phyloP scores from a whole-genome alignment of 2,113 vertebrate genomes.

The Psophia crepitans region DNA sequence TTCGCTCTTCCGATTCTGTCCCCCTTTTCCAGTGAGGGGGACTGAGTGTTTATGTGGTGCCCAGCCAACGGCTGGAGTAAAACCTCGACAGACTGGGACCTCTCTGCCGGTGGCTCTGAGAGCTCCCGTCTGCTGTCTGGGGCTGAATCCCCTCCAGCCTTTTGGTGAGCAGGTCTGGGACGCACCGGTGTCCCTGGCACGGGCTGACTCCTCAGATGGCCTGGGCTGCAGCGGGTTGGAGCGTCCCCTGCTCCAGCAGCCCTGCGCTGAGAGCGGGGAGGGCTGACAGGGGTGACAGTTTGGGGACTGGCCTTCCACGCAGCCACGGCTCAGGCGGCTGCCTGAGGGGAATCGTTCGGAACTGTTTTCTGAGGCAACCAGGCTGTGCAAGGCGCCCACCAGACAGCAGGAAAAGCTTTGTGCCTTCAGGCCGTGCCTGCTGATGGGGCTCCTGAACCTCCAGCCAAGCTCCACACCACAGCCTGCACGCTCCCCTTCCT shows the following conservation, averaged over 20 bases:
- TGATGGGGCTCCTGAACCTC: background rate
- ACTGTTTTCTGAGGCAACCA: background rate
- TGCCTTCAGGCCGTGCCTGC: background rate
- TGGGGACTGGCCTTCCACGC: background rate
- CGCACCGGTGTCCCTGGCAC: background rate
- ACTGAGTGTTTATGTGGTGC: too few species aligned
- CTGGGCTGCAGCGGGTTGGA: background rate
- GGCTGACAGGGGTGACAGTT: background rate
- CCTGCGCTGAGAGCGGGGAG: background rate
- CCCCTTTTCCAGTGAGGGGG: too few species aligned
- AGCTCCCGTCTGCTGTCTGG: background rate
- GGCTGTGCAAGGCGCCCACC: background rate
- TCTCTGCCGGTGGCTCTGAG: background rate
- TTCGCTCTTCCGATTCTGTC: too few species aligned
- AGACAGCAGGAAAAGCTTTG: background rate
- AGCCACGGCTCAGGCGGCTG: background rate
- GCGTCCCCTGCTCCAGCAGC: background rate
- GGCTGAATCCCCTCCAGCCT: background rate
- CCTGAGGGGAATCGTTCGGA: background rate
- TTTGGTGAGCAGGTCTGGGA: accelerated
- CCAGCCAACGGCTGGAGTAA: too few species aligned
- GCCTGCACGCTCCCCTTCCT: accelerated
- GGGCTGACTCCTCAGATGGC: background rate
- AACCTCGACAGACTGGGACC: too few species aligned
- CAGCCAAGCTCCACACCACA: background rate